Conservation (phyloP, 1,140 invertebrate genomes). For the Odontomachus brunneus region DNA sequence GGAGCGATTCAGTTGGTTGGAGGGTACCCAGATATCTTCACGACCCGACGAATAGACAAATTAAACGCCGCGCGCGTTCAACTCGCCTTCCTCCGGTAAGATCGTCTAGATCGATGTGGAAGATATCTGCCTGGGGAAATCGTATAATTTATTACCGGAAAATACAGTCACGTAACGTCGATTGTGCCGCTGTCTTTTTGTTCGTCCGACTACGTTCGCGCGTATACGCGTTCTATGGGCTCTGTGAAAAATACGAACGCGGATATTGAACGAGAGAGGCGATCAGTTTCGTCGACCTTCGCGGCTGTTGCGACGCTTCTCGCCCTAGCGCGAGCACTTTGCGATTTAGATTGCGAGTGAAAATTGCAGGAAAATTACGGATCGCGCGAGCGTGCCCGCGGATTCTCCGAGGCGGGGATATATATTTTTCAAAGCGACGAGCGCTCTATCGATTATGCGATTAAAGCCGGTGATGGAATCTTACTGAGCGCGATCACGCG, state of each 20-base stretch:
- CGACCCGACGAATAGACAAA: not conserved
- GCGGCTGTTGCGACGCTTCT: not conserved
- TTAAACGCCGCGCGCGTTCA: not conserved
- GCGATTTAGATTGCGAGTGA: conserved; percentile 26
- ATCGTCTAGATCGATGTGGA: not conserved
- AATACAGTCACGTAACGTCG: not conserved
- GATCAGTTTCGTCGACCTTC: conserved; percentile 1
- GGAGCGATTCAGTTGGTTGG: too few relatives aligned
- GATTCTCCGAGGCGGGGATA: conserved; percentile 22
- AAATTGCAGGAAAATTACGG: conserved; percentile 52
- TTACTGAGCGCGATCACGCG: conserved; percentile 64
- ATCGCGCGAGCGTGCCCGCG: not conserved
- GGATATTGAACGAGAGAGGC: not conserved
- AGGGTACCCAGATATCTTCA: not conserved
- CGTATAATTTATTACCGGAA: not conserved
- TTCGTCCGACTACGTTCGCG: not conserved
- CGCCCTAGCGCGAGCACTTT: not conserved
- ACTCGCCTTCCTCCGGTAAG: not conserved
- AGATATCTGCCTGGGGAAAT: not conserved
- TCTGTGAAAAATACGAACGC: not conserved
- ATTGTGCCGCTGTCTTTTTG: not conserved
- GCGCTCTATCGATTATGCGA: conserved; percentile 68
- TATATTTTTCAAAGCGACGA: conserved; percentile 58
- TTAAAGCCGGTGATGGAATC: conserved; percentile 65
- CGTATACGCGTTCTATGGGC: too few relatives aligned